Evolutionary conservation across 1,140 invertebrate species (phyloP), one percentile per base, ranked within the genome.

Genomic region (Drosophila mayri): DNA sequence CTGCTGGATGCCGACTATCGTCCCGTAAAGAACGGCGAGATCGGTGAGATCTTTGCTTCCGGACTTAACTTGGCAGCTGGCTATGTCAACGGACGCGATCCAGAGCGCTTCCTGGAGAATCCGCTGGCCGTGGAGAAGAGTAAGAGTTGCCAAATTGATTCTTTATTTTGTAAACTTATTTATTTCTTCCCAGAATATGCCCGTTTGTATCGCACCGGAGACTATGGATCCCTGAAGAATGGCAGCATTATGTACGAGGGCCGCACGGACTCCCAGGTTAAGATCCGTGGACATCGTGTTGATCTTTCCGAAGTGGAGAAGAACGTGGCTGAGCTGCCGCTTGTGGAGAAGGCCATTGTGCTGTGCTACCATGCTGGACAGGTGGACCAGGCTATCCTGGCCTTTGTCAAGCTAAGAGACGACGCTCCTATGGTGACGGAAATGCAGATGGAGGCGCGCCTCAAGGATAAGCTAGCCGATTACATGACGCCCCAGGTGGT

Each of bases 281-380:
- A 98, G 93, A 95, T 98, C 12, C 93, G 97, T 60, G 97, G 97
- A 14, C 96, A 98, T 81, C 93, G 97, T 22, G 96, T 98, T 0
- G 97, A 98, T 81, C 92, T 98, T n/a, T 93, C 94, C 0, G 97
- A 98, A 93, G 95, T 98, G 9, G 96, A 98, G 79, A 95, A 95
- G 50, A 95, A 95, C 10, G 94, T 92, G 18, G 79, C 86, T 6
- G 88, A 91, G 49, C 50, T 93, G 38, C 76, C 91, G 8, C 62
- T 86, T 32, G 81, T 92, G 11, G 92, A 93, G 50, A 92, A 93
- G 63, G 92, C 93, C 74, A 95, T 96, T 0, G 96, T 97, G 3
- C 93, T 98, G 3, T 97, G 96, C 84, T 96, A 97, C 84, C 95
- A 96, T 72, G 94, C 96, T 37, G 96, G 96, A 0, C 94, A 96